Conservation (phyloP, 1,140 invertebrate species). For the Lepidostoma basale region DNA sequence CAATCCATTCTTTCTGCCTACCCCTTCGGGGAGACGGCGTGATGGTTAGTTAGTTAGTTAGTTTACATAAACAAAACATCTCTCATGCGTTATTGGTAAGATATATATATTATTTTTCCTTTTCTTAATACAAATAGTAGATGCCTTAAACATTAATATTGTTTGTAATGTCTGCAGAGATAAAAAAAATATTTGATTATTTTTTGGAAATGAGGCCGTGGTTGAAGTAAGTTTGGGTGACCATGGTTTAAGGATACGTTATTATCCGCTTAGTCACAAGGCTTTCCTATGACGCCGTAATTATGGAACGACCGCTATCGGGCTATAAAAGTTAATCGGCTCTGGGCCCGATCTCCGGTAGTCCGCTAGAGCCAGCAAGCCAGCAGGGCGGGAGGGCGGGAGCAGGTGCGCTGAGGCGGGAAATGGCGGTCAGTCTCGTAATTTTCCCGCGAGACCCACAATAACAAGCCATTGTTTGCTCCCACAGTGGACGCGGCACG, state of each 20-base stretch:
- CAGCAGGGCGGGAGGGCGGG: background rate
- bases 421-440: conserved; percentile 10
- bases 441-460: conserved; percentile 4
- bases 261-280: background rate
- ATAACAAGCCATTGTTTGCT: background rate
- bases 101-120: no score
- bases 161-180: no score
- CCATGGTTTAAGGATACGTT: background rate
- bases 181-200: no score
- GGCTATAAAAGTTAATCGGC: background rate
- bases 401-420: background rate
- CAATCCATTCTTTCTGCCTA: no score
- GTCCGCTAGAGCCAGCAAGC: background rate
- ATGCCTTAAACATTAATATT: no score
- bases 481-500: background rate
- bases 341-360: background rate
- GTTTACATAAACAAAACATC: no score
- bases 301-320: background rate
- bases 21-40: no score
- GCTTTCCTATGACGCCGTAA: background rate
- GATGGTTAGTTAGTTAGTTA: no score
- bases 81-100: no score
- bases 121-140: no score
- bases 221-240: background rate
- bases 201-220: no score